Evolutionary conservation across 2,113 vertebrate genomes (phyloP), one percentile per base, ranked within the genome.

Genomic region (Ctenomys sociabilis): DNA sequence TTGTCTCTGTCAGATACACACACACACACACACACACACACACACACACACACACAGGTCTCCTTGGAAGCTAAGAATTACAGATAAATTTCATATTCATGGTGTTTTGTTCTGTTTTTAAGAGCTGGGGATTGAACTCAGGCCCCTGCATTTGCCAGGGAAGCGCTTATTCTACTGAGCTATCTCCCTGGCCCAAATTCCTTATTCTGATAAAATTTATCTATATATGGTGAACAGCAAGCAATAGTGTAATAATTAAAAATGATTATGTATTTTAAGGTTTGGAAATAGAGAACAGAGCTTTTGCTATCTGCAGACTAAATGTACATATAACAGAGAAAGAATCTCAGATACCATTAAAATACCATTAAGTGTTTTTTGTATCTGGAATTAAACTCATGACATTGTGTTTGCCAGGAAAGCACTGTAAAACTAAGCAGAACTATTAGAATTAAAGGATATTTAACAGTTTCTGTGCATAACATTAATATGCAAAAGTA

Each of bases 151-250:
- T n/a, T n/a, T n/a, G n/a, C n/a, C n/a, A n/a, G n/a, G n/a, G n/a
- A n/a, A n/a, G n/a, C n/a, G n/a, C n/a, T n/a, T n/a, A n/a, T n/a
- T n/a, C n/a, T n/a, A n/a, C n/a, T n/a, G n/a, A n/a, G n/a, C n/a
- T n/a, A n/a, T n/a, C n/a, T n/a, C n/a, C n/a, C n/a, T n/a, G n/a
- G n/a, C n/a, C n/a, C n/a, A n/a, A n/a, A n/a, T 59, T 85, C 1
- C 19, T 92, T 81, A 81, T 92, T 81, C 37, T 64, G 45, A 84
- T 90, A 90, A 91, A 80, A 72, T 85, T 7, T 85, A n/a, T 88
- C 24, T 89, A 57, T 59, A 30, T 14, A 73, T 73, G 73, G 43
- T 70, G 5, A 57, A 45, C 5, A 73, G 22, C 5, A 93, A 93
- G 88, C 4, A 32, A 45, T 35, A 77, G 0, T 83, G 43, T 88